Evolutionary conservation across 2,888 invertebrate genomes (phyloP).

Genomic region (Clivina fossor): DNA sequence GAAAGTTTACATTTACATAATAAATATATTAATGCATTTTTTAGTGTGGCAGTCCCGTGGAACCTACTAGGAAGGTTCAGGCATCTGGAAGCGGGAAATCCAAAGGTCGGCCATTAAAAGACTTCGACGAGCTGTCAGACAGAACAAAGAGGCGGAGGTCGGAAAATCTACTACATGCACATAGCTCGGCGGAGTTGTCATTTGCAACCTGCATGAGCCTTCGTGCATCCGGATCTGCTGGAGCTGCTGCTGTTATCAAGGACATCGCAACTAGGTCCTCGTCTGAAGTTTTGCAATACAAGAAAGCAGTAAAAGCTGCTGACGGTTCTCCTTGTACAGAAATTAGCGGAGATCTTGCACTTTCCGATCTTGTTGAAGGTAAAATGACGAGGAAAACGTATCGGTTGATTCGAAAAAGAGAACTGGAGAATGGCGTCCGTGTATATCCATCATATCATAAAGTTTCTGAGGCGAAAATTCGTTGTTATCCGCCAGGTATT

Average conservation of each 20-base stretch:
- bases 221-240: constrained; percentile 18
- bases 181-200: constrained; percentile 17
- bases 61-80: neutral
- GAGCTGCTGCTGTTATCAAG: constrained; percentile 23
- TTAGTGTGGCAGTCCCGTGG: too few species aligned
- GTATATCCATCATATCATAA: constrained; percentile 33
- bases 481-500: constrained; percentile 31
- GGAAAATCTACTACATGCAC: constrained; percentile 13
- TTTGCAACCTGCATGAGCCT: constrained; percentile 30
- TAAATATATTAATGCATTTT: too few species aligned
- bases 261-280: constrained; percentile 18
- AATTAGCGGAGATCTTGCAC: neutral
- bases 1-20: too few species aligned
- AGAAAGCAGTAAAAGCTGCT: neutral
- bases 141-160: constrained; percentile 27
- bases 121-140: constrained; percentile 12
- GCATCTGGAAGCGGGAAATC: neutral
- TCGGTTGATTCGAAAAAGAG: constrained; percentile 15
- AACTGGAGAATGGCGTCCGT: constrained; percentile 19
- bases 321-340: neutral
- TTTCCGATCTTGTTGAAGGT: neutral
- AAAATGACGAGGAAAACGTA: constrained; percentile 6
- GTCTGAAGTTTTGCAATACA: neutral
- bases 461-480: constrained; percentile 30
- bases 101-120: constrained; percentile 4